A percentile compares a stretch with the other conserved stretches of the same genome.
phyloP scores from a whole-genome alignment of 1,140 invertebrate species.

The Mesaphorura yosii region DNA sequence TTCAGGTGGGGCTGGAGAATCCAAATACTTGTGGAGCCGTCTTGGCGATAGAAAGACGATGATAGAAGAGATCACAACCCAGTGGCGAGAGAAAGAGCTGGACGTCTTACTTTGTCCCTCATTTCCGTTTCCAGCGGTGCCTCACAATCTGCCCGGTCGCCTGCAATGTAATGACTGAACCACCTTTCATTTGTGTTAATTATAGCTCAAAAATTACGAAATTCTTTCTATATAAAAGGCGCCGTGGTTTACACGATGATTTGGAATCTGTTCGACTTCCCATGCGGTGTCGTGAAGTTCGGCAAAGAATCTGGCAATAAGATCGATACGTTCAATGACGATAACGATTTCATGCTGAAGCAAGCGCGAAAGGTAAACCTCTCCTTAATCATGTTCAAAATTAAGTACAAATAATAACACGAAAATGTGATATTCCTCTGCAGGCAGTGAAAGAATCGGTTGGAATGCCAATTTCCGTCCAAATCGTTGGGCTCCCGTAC shows the following conservation, averaged over 20 bases:
- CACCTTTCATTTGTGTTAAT: slow-evolving; percentile 16
- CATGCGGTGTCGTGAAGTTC: slow-evolving; percentile 4
- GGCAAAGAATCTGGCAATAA: slow-evolving; percentile 8
- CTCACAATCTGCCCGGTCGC: slow-evolving; percentile 12
- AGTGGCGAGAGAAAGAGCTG: slow-evolving; percentile 17
- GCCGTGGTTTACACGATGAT: neutral
- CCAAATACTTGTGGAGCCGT: slow-evolving; percentile 12
- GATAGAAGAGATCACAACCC: slow-evolving; percentile 13
- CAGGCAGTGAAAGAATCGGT: slow-evolving; percentile 22
- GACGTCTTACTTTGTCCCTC: slow-evolving; percentile 24
- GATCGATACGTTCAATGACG: slow-evolving; percentile 5
- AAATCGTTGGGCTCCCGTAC: slow-evolving; percentile 37
- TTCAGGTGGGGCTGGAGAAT: slow-evolving; percentile 20
- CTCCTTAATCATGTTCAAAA: too few relatives aligned
- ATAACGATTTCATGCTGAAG: slow-evolving; percentile 8
- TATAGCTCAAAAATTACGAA: too few relatives aligned
- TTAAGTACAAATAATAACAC: neutral
- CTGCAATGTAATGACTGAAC: slow-evolving; percentile 27
- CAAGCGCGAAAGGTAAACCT: slow-evolving; percentile 6
- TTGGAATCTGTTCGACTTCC: slow-evolving; percentile 13
- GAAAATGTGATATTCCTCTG: too few relatives aligned
- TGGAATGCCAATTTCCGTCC: slow-evolving; percentile 37
- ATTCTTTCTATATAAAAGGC: slow-evolving; percentile 3
- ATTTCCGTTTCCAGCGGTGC: slow-evolving; percentile 28
- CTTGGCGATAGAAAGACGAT: slow-evolving; percentile 15